Base-by-base conservation (phyloP, 2,888 invertebrate genomes). In the Strigamia maritima region DNA sequence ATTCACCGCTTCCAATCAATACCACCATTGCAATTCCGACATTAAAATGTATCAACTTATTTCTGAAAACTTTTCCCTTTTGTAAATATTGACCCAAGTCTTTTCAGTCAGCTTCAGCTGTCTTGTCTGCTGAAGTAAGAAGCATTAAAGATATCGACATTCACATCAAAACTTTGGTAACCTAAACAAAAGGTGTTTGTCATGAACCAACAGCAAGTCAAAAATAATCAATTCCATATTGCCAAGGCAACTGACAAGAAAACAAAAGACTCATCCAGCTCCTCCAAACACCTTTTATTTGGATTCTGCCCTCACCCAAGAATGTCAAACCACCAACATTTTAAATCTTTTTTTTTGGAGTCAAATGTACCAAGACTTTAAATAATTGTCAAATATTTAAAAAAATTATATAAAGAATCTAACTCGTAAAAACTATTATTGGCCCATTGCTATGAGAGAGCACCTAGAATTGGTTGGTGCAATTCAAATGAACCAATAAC, bases 261-360 rank as follows among this genome's bases (percentile, higher is more conserved):
- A 24, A 65, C 49, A 75, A 54, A 22, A 28, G 77, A 19, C 76
- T 12, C 28, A 86, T 92, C 83, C 10, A 87, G 86, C 0, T 90
- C 90, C 54, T 87, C 86, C 7, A 87, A 83, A n/a, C n/a, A n/a
- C n/a, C n/a, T n/a, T n/a, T n/a, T n/a, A n/a, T n/a, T n/a, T n/a
- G n/a, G n/a, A 8, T 16, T 4, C 6, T 14, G 4, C n/a, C 4
- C n/a, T 10, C 3, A 44, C 10, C 2, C 44, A 44, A 16, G 44
- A 12, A 44, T 4, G 44, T 10, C 16, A 44, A 12, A 44, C 44
- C n/a, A n/a, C n/a, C n/a, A n/a, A n/a, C n/a, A n/a, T n/a, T n/a
- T n/a, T n/a, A n/a, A n/a, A n/a, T n/a, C n/a, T n/a, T n/a, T n/a
- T n/a, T n/a, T n/a, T n/a, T n/a, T n/a, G n/a, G n/a, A n/a, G n/a